phyloP scores from a whole-genome alignment of 2,113 vertebrate species.

The Nannospalax galili region DNA sequence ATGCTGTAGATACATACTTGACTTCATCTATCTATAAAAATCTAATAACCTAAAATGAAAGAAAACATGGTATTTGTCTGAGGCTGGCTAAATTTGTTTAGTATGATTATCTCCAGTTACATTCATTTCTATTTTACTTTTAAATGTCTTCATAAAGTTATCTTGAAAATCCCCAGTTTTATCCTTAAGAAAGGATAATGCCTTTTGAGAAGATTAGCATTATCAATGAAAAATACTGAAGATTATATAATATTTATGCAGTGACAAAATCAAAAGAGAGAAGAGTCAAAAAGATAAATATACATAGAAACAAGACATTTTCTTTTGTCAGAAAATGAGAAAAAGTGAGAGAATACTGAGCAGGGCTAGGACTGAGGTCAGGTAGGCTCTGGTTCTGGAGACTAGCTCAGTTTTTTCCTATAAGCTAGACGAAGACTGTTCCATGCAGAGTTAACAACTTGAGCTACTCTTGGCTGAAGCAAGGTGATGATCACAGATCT shows the following conservation, averaged over 20 bases:
- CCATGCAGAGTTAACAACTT: too few species aligned
- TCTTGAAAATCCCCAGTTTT: slow-evolving; percentile 4
- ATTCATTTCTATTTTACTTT: slow-evolving; percentile 9
- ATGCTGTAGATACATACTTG: too few species aligned
- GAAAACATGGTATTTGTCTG: too few species aligned
- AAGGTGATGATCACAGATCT: neutral
- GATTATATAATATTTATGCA: neutral
- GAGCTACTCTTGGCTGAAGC: neutral
- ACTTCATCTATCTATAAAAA: too few species aligned
- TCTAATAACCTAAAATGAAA: too few species aligned
- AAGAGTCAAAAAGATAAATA: neutral
- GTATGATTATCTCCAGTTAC: too few species aligned
- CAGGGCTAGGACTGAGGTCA: neutral
- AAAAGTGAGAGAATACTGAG: neutral
- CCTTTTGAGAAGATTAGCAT: neutral
- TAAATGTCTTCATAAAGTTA: slow-evolving; percentile 9
- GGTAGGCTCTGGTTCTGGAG: neutral
- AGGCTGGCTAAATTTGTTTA: too few species aligned
- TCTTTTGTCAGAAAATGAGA: neutral
- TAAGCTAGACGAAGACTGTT: neutral
- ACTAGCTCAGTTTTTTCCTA: neutral
- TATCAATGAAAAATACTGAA: neutral
- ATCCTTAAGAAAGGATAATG: neutral
- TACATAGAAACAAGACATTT: neutral
- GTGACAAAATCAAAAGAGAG: neutral